Evolutionary conservation across 2,797 vertebrate genomes (phyloP).

Genomic region (Alcedo quadribrachys): DNA sequence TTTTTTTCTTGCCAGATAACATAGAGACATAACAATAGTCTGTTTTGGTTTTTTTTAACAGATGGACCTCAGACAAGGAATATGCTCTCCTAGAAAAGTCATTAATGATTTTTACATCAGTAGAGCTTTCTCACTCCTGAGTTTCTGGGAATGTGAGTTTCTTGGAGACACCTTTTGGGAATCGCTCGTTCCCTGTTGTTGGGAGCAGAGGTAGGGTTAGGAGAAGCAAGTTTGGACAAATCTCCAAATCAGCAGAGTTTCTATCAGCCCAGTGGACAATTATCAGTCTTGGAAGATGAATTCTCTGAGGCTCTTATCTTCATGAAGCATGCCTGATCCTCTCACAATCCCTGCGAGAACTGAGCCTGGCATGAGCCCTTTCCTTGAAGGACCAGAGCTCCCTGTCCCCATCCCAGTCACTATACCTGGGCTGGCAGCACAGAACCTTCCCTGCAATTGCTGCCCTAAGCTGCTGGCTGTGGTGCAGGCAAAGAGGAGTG

Average conservation of each 20-base stretch:
- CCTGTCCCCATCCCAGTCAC: background rate
- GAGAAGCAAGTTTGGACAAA: background rate
- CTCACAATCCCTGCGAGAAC: background rate
- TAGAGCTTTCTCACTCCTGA: background rate
- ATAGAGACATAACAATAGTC: background rate
- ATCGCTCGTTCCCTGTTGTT: background rate
- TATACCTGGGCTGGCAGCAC: accelerated
- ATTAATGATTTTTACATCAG: too few species aligned
- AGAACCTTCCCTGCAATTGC: accelerated
- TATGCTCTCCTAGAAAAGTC: background rate
- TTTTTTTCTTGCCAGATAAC: background rate
- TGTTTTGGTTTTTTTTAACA: background rate
- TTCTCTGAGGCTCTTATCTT: background rate
- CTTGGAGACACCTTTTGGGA: background rate
- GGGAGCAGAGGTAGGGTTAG: background rate
- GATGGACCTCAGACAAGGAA: background rate
- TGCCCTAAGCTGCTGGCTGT: background rate
- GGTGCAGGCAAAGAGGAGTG: background rate
- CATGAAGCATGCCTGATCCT: background rate
- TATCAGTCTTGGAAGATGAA: background rate
- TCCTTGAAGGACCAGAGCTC: background rate
- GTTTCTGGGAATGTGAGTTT: background rate
- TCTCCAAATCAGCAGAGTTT: background rate
- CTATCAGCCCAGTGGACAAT: background rate
- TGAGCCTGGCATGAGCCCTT: background rate